phyloP scores from a whole-genome alignment of 2,797 vertebrate species.

The Chrysocyon brachyurus region DNA sequence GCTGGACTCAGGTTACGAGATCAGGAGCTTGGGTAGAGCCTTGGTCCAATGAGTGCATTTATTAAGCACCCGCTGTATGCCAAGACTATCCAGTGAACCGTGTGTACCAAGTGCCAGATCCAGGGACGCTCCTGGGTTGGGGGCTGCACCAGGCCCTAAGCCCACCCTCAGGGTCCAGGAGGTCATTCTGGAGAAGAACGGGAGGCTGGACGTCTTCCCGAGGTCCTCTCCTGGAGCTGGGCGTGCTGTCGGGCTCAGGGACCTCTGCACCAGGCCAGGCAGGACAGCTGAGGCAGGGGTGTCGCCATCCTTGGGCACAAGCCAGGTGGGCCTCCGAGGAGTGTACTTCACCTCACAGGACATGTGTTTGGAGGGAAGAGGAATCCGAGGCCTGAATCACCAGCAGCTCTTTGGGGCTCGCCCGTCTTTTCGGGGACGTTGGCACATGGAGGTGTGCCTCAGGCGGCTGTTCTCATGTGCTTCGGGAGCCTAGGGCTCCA shows the following conservation, averaged over 20 bases:
- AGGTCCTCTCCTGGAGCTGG: accelerated
- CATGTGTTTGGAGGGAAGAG: accelerated
- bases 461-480: accelerated
- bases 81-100: background rate
- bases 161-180: background rate
- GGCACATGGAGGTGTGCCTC: too few species aligned
- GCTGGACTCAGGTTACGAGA: background rate
- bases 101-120: background rate
- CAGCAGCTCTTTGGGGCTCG: background rate
- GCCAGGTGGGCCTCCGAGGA: accelerated
- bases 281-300: accelerated
- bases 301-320: accelerated
- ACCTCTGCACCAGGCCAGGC: accelerated
- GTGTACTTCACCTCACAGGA: accelerated
- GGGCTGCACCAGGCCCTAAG: background rate
- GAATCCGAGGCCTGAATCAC: background rate
- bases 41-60: background rate
- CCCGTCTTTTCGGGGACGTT: background rate
- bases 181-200: background rate
- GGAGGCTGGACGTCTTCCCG: background rate
- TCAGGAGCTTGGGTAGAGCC: too few species aligned
- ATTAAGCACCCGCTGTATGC: background rate
- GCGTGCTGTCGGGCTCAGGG: accelerated
- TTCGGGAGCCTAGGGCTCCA: accelerated
- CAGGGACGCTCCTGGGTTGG: too few species aligned